phyloP scores from a whole-genome alignment of 2,113 vertebrate genomes.

The Rhea americana region DNA sequence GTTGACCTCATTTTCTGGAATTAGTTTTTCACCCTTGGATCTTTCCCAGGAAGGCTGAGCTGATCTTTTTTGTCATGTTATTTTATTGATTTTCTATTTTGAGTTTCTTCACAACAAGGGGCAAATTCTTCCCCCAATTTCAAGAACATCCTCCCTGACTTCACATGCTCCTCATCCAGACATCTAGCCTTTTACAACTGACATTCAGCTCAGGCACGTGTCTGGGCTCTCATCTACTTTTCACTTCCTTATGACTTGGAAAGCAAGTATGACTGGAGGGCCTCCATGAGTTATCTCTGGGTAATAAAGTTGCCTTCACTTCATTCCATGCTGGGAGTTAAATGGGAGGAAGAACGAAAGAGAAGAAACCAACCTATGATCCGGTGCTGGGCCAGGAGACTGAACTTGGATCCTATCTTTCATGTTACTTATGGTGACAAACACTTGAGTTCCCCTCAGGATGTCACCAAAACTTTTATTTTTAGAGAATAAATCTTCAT shows the following conservation, averaged over 20 bases:
- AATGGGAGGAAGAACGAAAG: not conserved
- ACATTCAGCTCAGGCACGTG: not conserved
- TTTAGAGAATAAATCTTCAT: not conserved
- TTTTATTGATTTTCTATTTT: conserved; percentile 60
- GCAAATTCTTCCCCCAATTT: not conserved
- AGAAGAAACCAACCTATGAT: not conserved
- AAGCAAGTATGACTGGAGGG: not conserved
- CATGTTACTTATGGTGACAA: not conserved
- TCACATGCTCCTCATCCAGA: not conserved
- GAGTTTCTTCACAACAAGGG: not conserved
- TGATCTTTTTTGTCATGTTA: conserved; percentile 24
- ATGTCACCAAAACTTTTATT: not conserved
- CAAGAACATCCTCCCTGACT: not conserved
- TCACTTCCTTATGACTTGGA: not conserved
- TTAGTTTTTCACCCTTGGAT: conserved; percentile 60
- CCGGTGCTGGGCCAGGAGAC: fast-evolving
- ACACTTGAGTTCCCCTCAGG: not conserved
- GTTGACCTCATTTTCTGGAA: conserved; percentile 66
- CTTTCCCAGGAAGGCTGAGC: conserved; percentile 49
- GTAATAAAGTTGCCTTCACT: not conserved
- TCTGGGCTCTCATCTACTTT: not conserved
- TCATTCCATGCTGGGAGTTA: not conserved
- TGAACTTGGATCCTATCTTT: not conserved
- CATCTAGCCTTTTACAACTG: not conserved
- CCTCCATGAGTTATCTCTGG: not conserved